Evolutionary conservation across 2,888 invertebrate species (phyloP).

Genomic region (Tetragonula carbonaria): DNA sequence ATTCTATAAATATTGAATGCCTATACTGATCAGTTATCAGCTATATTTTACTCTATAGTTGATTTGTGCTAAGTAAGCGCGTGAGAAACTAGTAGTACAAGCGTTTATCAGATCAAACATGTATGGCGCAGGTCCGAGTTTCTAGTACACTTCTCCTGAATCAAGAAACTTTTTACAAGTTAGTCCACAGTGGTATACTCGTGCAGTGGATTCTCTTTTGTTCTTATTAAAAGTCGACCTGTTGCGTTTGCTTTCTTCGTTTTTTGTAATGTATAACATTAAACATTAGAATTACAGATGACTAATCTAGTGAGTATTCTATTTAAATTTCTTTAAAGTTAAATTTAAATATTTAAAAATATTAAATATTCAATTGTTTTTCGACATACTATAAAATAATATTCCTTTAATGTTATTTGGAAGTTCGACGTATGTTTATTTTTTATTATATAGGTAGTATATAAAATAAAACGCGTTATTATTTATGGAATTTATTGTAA

Average conservation of each 20-base stretch:
- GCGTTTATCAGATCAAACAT: conserved; percentile 58
- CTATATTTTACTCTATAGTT: background rate
- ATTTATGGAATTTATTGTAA: no score
- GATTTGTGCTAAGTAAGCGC: background rate
- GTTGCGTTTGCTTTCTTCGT: conserved; percentile 28
- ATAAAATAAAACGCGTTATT: no score
- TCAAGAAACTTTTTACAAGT: conserved; percentile 49
- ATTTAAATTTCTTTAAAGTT: conserved; percentile 1
- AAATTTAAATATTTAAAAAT: background rate
- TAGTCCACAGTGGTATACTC: conserved; percentile 41
- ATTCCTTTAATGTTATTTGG: background rate
- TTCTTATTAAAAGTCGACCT: conserved; percentile 27
- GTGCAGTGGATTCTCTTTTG: conserved; percentile 24
- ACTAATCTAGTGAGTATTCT: background rate
- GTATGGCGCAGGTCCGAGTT: conserved; percentile 63
- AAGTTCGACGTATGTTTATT: no score
- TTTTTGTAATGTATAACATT: background rate
- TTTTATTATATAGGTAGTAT: no score
- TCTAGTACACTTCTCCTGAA: conserved; percentile 45
- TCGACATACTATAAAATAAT: background rate
- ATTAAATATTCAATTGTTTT: background rate
- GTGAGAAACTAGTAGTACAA: conserved; percentile 53
- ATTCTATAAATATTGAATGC: background rate
- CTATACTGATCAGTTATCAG: background rate
- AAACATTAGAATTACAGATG: background rate